A percentile compares a stretch with the other conserved stretches of the same genome.
phyloP scores from a whole-genome alignment of 2,113 vertebrate genomes.

The Clinocottus analis region DNA sequence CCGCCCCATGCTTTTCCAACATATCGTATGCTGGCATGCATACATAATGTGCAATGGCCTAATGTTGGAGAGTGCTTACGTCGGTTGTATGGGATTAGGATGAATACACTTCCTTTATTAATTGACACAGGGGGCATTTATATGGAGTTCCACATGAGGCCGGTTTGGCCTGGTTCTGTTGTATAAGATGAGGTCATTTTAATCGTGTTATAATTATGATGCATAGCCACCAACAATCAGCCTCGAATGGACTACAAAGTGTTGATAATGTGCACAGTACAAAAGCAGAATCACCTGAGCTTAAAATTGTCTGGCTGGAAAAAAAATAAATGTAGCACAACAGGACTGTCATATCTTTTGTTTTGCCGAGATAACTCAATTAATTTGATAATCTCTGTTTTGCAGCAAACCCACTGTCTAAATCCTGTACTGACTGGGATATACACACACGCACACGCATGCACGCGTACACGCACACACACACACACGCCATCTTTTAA shows the following conservation, averaged over 20 bases:
- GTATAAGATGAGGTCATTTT: conserved; percentile 20
- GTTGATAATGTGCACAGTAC: conserved; percentile 19
- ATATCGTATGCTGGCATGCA: conserved; percentile 22
- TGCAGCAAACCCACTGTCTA: conserved; percentile 38
- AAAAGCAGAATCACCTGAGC: conserved; percentile 55
- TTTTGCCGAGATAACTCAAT: conserved; percentile 62
- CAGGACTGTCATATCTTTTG: conserved; percentile 53
- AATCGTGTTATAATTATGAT: conserved; percentile 9
- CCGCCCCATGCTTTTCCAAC: conserved; percentile 7
- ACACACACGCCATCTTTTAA: conserved; percentile 40
- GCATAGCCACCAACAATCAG: conserved; percentile 17
- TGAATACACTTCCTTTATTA: conserved; percentile 39
- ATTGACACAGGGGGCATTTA: conserved; percentile 2
- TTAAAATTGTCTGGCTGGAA: conserved; percentile 46
- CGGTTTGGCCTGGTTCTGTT: conserved; percentile 47
- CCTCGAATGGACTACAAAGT: background rate
- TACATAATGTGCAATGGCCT: conserved; percentile 41
- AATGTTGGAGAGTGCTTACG: conserved; percentile 49
- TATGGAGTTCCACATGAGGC: conserved; percentile 42
- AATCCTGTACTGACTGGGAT: conserved; percentile 36
- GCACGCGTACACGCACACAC: conserved; percentile 22
- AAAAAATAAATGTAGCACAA: conserved; percentile 46
- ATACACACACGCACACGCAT: conserved; percentile 20
- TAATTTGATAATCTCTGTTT: conserved; percentile 67
- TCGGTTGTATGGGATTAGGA: conserved; percentile 49